Base-by-base conservation (phyloP, 2,113 vertebrate genomes). In the Struthio camelus region DNA sequence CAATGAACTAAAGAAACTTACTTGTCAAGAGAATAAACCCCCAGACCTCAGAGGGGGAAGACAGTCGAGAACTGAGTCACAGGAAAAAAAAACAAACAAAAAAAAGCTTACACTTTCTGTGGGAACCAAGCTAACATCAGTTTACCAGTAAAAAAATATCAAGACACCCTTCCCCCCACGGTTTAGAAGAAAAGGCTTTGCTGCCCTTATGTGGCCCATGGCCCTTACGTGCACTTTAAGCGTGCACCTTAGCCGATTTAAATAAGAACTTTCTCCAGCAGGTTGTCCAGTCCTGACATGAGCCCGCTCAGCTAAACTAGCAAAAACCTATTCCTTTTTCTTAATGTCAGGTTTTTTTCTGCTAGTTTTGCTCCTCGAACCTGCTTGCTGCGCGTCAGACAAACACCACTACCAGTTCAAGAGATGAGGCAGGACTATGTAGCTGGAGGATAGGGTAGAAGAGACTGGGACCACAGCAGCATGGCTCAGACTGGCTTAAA, bases 11-110 rank as follows among this genome's bases (percentile, higher is more conserved):
- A 2, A 91, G 94, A 77, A 83, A 70, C 58, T 18, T 38, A 11
- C 71, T 83, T 91, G 89, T 86, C 90, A 80, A 42, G 93, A 93
- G 87, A 95, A 86, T 81, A 92, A 95, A 81, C 73, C 91, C 70
- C 72, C 48, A 13, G 38, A 42, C 70, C 58, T 65, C 6, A 2
- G 76, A 51, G 61, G 48, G 69, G 70, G 69, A 94, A 86, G 48
- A 59, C 64, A 77, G 62, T 59, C 88, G 78, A 70, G 76, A 66
- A 2, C 18, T 24, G 50, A 67, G 59, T 66, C 48, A 44, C 42
- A 28, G 25, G 15, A 56, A 56, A 28, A 24, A 56, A 56, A 56
- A 56, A 54, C 13, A 51, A 53, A 53, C 3, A 38, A 50, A 14
- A 14, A 51, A 58, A 46, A 38, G 67, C 28, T 19, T 36, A 16